Base-by-base conservation (phyloP, 2,888 invertebrate species). In the Hartigia nigra region DNA sequence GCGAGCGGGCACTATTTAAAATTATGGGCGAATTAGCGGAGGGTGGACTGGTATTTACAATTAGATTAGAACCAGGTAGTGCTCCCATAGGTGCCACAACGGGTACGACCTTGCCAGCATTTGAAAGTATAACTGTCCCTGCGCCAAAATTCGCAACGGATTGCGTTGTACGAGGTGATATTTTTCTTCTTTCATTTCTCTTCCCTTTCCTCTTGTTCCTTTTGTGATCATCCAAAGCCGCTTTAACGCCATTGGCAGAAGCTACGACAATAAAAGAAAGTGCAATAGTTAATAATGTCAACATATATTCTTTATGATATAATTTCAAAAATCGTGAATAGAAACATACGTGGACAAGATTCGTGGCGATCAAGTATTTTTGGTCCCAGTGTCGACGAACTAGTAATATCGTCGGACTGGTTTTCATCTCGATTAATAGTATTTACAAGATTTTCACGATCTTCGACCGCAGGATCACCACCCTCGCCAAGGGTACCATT, bases 371-470 rank as follows among this genome's bases (percentile, higher is more conserved):
- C 72, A 55, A 55, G 23, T 34, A 5, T 72, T 34, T 12, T 72
- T 72, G 72, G 31, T 72, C 31, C 72, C 31, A 72, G 34, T 31
- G 32, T 31, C 34, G 72, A 72, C 23, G 31, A 1, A 2, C 31
- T 31, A 23, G 72, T 23, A 72, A 31, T 31, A 34, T 72, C 36
- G 70, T 76, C 32, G n/a, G 76, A 12, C 55, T 34, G 14, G 75
- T 74, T 74, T 5, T 37, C 84, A 39, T 89, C 87, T 76, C 84
- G 87, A 81, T 86, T 85, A 34, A 83, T 83, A 84, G 85, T 86
- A 80, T 87, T 88, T 75, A 87, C 87, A 83, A 86, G 89, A 86
- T 91, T 91, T 81, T 91, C 91, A 78, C 91, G 91, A 85, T 91
- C 88, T 79, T 91, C 91, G 74, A 88, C 88, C 12, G 76, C 85